These are phyloP conservation scores for Saguinus midas DNA, from an alignment of 2,113 vertebrate genomes.

Conservation along the genomic window DNA sequence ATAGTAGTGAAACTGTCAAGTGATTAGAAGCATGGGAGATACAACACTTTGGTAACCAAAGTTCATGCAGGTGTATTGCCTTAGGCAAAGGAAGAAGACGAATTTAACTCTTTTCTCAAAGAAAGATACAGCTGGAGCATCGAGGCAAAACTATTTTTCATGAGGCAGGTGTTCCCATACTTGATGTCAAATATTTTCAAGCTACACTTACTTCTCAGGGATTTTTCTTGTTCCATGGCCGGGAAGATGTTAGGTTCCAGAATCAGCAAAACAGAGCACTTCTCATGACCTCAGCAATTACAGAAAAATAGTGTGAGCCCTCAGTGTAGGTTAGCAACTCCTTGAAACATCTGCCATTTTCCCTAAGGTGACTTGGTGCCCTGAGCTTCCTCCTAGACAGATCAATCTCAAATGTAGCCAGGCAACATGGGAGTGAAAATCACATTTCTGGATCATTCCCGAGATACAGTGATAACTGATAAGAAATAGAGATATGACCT, in stretches of 20 bases:
- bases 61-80: slow-evolving; percentile 36
- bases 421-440: not conserved
- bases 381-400: not conserved
- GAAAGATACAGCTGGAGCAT: not conserved
- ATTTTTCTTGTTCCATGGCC: not conserved
- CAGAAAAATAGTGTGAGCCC: not conserved
- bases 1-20: not conserved
- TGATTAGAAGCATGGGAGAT: not conserved
- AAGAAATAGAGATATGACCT: not conserved
- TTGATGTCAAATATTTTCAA: not conserved
- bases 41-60: not conserved
- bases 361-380: not conserved
- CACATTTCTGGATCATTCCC: not conserved
- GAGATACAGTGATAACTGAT: not conserved
- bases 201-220: not conserved
- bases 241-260: not conserved
- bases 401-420: not conserved
- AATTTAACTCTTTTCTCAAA: not conserved
- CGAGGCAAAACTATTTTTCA: not conserved
- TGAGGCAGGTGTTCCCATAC: not conserved
- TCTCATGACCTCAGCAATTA: not conserved
- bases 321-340: not conserved
- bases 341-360: not conserved
- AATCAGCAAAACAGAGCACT: not conserved
- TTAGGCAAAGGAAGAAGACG: not conserved